Base-by-base conservation (phyloP, 1,140 invertebrate species). In the Venustaconcha ellipsiformis region DNA sequence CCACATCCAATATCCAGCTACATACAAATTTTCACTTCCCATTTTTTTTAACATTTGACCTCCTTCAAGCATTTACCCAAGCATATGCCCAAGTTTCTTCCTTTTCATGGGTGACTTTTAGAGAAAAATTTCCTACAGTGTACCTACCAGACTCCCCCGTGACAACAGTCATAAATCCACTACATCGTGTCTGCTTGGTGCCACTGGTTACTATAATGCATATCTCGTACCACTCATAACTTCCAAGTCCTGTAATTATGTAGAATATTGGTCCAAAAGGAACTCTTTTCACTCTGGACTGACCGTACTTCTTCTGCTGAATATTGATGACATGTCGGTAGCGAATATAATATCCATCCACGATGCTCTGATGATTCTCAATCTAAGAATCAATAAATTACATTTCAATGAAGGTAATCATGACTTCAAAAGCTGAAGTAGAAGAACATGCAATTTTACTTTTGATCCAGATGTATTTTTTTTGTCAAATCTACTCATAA, bases 341-440 rank as follows among this genome's bases (percentile, higher is more conserved):
- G 76, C 96, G 93, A 66, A 99, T 94, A 86, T 98, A 97, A 20
- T 97, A 94, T 14, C 97, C 97, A 91, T 98, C 95, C 0, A 97
- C 89, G 58, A 88, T 88, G 20, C 88, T 84, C 26, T 88, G 80
- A 20, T 87, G 83, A 56, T 84, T 87, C 59, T 85, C 71, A 30
- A 89, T 84, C 88, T 48, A 48, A 48, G 37, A 48, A 48, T 48
- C 37, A 11, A 48, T 48, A 48, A 48, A 48, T 48, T 8, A 11
- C 11, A 48, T 48, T 48, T 48, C 11, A 48, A 8, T 48, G 37
- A 48, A 48, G 37, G 37, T 8, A 48, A 48, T 48, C 6, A 48
- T 48, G 37, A 48, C 37, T 11, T 1, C 37, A 6, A 48, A 48
- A 48, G 37, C 11, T 48, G 37, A 48, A 48, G 37, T 6, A 6